phyloP scores from a whole-genome alignment of 2,797 vertebrate species.

The Melanotaenia maccullochi region DNA sequence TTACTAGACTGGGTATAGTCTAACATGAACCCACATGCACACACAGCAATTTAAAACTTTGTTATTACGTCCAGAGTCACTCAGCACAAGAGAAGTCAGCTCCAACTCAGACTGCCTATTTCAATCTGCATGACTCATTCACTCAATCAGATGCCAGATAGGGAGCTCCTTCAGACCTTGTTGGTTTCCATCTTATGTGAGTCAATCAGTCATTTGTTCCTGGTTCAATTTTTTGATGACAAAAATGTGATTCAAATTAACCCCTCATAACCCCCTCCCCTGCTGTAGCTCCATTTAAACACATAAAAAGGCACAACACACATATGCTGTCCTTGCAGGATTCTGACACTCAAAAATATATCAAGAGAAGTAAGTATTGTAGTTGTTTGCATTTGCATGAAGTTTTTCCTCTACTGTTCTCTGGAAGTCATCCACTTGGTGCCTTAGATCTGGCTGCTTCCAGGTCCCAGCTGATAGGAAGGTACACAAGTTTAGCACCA shows the following conservation, averaged over 20 bases:
- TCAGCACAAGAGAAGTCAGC: slow-evolving; percentile 43
- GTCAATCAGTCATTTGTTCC: slow-evolving; percentile 68
- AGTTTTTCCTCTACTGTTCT: slow-evolving; percentile 61
- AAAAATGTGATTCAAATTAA: slow-evolving; percentile 54
- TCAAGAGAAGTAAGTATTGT: not conserved
- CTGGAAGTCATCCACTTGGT: slow-evolving; percentile 77
- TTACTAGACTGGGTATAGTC: slow-evolving; percentile 44
- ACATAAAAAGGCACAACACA: slow-evolving; percentile 15
- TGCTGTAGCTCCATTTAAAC: slow-evolving; percentile 26
- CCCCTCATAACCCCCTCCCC: not conserved
- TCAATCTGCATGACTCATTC: slow-evolving; percentile 74
- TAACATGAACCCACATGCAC: slow-evolving; percentile 30
- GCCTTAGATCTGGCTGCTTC: slow-evolving; percentile 65
- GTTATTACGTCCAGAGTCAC: slow-evolving; percentile 52
- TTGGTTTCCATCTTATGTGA: slow-evolving; percentile 66
- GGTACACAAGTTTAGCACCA: slow-evolving; percentile 62
- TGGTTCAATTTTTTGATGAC: slow-evolving; percentile 52
- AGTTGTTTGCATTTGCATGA: slow-evolving; percentile 25
- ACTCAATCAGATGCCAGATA: slow-evolving; percentile 69
- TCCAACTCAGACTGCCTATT: slow-evolving; percentile 65
- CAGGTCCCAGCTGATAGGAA: slow-evolving; percentile 72
- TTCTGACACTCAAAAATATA: slow-evolving; percentile 6
- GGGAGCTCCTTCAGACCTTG: slow-evolving; percentile 61
- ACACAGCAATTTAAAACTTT: slow-evolving; percentile 62
- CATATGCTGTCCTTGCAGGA: not conserved